A percentile compares a stretch with the other conserved stretches of the same genome.
Evolutionary conservation across 2,797 vertebrate genomes (phyloP).

Genomic region (Petrocephalus sullivani): DNA sequence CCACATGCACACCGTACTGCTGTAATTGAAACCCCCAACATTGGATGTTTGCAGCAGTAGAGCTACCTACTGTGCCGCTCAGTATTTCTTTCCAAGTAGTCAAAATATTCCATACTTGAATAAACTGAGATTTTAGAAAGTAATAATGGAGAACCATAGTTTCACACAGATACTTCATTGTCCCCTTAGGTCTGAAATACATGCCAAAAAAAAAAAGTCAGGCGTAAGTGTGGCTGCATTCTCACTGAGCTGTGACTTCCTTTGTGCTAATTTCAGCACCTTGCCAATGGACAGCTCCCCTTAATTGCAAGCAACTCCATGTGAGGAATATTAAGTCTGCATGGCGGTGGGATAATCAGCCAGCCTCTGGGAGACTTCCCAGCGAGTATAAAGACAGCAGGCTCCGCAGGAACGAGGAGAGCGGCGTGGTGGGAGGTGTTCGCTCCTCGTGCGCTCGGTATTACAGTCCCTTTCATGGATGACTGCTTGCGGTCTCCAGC

Average conservation of each 20-base stretch:
- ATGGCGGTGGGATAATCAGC: neutral
- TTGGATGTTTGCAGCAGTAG: neutral
- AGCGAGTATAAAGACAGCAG: neutral
- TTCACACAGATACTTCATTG: constrained; percentile 1
- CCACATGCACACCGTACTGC: neutral
- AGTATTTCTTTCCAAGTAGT: neutral
- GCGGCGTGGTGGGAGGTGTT: neutral
- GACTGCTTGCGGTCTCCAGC: neutral
- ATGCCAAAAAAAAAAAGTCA: neutral
- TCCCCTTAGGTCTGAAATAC: neutral
- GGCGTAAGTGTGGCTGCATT: neutral
- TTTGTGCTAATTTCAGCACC: constrained; percentile 5
- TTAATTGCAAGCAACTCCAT: neutral
- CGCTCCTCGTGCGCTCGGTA: neutral
- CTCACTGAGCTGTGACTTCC: neutral
- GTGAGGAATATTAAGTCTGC: neutral
- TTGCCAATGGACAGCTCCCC: neutral
- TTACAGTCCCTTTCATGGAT: neutral
- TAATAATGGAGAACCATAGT: neutral
- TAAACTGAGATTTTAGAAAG: neutral
- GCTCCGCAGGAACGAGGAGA: neutral
- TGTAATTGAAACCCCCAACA: neutral
- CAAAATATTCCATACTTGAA: neutral
- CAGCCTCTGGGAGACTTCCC: neutral
- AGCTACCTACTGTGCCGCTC: neutral